Evolutionary conservation across 2,888 invertebrate species (phyloP), one percentile per base, ranked within the genome.

Genomic region (Lysandra bellargus): DNA sequence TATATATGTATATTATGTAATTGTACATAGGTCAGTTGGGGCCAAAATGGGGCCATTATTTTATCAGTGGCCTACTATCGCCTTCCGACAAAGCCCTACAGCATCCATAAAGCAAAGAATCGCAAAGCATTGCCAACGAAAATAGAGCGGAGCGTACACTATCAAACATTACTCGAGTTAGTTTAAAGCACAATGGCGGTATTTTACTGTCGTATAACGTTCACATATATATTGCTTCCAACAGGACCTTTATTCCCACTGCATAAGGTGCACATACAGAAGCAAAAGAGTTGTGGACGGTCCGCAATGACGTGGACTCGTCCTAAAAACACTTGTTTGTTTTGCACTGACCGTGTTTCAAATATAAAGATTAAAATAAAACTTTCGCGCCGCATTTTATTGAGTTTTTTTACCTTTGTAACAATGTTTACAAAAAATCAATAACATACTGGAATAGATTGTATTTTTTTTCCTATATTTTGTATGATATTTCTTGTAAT

Each of bases 271-370:
- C 14, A 44, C 14, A 53, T 14, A 53, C 14, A 53, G 53, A 53
- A 2, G 53, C 14, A 53, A 53, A 53, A 53, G 9, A 53, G 44
- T 44, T 44, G 44, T 53, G 53, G 4, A 53, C 53, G 53, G 53
- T 53, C 53, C 74, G 61, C 72, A 73, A 79, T 83, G 82, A 83
- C 83, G 83, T 79, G 78, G 78, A 80, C 78, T 80, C 80, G 86
- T 80, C 86, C 87, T 82, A 84, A 84, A 87, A 86, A 86, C 82
- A 84, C 84, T 85, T 87, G 85, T 84, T 87, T 87, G 85, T 84
- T 81, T 83, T 83, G 79, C 79, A 80, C 83, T 83, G 84, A 84
- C 83, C 86, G 84, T 82, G 80, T 81, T 81, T 81, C 80, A 81
- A 64, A 30, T 64, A 64, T 30, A 64, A 61, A 61, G 23, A 30